phyloP scores from a whole-genome alignment of 2,888 invertebrate species.

The Hyppa rectilinea region DNA sequence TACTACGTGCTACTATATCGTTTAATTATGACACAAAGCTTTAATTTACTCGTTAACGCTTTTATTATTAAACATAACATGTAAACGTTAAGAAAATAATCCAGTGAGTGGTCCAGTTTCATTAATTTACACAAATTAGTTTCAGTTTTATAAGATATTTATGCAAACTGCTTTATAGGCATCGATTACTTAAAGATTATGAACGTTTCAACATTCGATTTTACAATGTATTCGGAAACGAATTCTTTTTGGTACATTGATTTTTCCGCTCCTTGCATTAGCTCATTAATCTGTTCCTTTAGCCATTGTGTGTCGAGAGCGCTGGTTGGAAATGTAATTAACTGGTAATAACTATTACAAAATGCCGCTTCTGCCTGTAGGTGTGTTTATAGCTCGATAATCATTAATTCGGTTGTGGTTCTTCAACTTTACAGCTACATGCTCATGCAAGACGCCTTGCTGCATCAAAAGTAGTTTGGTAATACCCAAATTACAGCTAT shows the following conservation, averaged over 20 bases:
- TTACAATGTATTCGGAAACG: slow-evolving; percentile 40
- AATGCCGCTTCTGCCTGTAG: slow-evolving; percentile 27
- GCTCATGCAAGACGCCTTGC: slow-evolving; percentile 38
- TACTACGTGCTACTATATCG: background rate
- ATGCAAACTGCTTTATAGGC: slow-evolving; percentile 38
- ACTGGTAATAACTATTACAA: slow-evolving; percentile 31
- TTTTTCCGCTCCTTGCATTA: slow-evolving; percentile 40
- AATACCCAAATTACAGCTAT: slow-evolving; percentile 53
- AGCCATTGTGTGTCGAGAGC: slow-evolving; percentile 26
- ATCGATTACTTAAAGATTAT: slow-evolving; percentile 33
- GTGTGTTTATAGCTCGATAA: slow-evolving; percentile 29
- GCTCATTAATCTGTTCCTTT: slow-evolving; percentile 27
- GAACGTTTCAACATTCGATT: slow-evolving; percentile 27
- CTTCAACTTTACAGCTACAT: slow-evolving; percentile 35
- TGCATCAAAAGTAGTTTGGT: slow-evolving; percentile 55
- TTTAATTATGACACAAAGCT: slow-evolving; percentile 1
- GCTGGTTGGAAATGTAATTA: slow-evolving; percentile 29
- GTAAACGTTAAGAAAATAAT: slow-evolving; percentile 28
- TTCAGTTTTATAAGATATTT: slow-evolving; percentile 30
- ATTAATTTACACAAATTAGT: slow-evolving; percentile 55
- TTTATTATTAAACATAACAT: slow-evolving; percentile 29
- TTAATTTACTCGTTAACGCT: slow-evolving; percentile 16
- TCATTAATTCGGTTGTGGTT: slow-evolving; percentile 37
- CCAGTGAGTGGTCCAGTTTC: slow-evolving; percentile 48
- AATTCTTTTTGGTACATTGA: slow-evolving; percentile 30